Evolutionary conservation across 2,888 invertebrate genomes (phyloP), one percentile per base, ranked within the genome.

Genomic region (Pharmacophagus antenor): DNA sequence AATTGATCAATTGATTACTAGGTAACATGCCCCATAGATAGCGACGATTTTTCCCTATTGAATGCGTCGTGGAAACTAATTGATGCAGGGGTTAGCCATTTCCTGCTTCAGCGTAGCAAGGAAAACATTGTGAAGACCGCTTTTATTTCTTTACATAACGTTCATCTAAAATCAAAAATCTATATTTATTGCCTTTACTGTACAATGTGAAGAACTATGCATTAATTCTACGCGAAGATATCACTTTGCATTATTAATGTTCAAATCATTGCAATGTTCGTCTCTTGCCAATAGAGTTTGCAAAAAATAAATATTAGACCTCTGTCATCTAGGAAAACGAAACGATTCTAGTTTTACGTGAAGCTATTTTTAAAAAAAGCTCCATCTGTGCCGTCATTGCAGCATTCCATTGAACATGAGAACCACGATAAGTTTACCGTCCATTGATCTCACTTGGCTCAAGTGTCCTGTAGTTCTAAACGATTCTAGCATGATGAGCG

Each of bases 331-430:
- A 31, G 1, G 31, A 37, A 37, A 37, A 37, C n/a, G 37, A 8
- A 8, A 18, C 5, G 18, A 44, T 44, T 17, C n/a, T n/a, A n/a
- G 2, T 1, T 18, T 44, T 20, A 44, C 42, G 18, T 20, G 17
- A 8, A 44, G 10, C 8, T 20, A 44, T 44, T 48, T 49, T 49
- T 49, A 49, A 12, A 52, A 5, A 22, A 42, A 42, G 44, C 12
- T 51, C 18, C 42, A 20, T 44, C 12, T 53, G 17, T 20, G 37
- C n/a, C 15, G 8, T 47, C 6, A 8, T 23, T 10, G 8, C 12
- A 53, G 42, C n/a, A 49, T 59, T 54, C 49, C 27, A 54, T n/a
- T n/a, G 47, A 42, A 47, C 27, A 20, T 15, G 27, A 59, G 48
- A 44, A 2, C n/a, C 20, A 15, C 25, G 31, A 37, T 54, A 23